Conservation (phyloP, 2,888 invertebrate species). For the Tetranychus piercei region DNA sequence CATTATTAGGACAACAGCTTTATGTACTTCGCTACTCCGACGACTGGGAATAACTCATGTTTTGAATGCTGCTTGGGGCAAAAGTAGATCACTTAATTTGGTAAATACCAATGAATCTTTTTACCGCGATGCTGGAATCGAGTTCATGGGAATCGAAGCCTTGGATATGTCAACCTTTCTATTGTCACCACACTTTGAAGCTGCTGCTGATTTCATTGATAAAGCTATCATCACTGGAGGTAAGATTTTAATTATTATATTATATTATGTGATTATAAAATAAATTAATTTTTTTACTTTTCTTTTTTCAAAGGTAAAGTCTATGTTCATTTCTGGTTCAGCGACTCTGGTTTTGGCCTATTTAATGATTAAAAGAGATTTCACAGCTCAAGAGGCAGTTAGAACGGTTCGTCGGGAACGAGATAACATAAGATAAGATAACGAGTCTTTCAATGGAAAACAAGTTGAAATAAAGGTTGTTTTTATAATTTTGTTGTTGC, state of each 20-base stretch:
- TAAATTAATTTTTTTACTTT: neutral
- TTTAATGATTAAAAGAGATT: conserved; percentile 34
- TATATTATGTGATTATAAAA: too few relatives aligned
- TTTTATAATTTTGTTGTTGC: too few relatives aligned
- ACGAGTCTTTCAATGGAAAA: too few relatives aligned
- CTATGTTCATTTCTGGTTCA: conserved; percentile 37
- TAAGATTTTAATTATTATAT: neutral
- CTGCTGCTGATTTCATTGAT: conserved; percentile 35
- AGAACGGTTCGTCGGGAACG: conserved; percentile 32
- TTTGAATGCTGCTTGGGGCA: conserved; percentile 36
- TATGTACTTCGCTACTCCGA: conserved; percentile 31
- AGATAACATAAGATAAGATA: too few relatives aligned
- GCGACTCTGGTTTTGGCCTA: conserved; percentile 36
- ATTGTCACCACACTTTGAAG: conserved; percentile 34
- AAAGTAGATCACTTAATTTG: conserved; percentile 31
- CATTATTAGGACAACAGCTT: conserved; percentile 34
- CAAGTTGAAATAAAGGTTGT: too few relatives aligned
- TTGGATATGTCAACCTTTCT: conserved; percentile 35
- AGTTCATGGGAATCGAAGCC: conserved; percentile 36
- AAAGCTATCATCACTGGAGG: conserved; percentile 29
- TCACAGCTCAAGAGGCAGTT: conserved; percentile 34
- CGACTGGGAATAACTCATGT: conserved; percentile 36
- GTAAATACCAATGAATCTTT: conserved; percentile 33
- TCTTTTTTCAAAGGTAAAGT: conserved; percentile 32
- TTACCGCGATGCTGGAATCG: conserved; percentile 32